Evolutionary conservation across 2,113 vertebrate genomes (phyloP).

Genomic region (Agelaius tricolor): DNA sequence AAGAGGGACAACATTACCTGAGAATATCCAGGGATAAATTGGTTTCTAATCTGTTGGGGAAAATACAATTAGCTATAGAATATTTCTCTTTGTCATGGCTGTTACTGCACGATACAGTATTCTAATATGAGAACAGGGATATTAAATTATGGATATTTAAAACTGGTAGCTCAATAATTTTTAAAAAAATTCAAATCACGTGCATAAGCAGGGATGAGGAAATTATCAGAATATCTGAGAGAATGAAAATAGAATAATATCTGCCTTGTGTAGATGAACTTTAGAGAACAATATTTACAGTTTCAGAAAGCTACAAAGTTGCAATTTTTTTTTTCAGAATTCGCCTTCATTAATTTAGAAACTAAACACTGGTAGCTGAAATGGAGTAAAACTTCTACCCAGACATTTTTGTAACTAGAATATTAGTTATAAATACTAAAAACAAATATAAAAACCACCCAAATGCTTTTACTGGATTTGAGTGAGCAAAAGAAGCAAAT

Average conservation of each 20-base stretch:
- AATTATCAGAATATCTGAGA: not conserved
- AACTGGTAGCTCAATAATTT: not conserved
- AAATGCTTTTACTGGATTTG: not conserved
- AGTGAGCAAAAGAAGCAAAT: not conserved
- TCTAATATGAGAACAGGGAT: not conserved
- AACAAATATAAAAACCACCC: not conserved
- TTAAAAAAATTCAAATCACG: not conserved
- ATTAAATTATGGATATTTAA: not conserved
- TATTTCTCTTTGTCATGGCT: not conserved
- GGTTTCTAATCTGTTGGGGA: not conserved
- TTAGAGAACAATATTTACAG: not conserved
- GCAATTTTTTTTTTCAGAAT: not conserved
- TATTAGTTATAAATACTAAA: not conserved
- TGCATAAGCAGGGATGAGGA: not conserved
- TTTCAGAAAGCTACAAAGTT: not conserved
- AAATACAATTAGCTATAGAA: not conserved
- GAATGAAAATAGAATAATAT: not conserved
- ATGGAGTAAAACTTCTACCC: not conserved
- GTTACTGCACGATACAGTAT: not conserved
- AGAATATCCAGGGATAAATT: not conserved
- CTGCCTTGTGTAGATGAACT: not conserved
- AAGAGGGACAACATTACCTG: not conserved
- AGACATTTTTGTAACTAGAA: fast-evolving
- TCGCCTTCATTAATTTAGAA: not conserved
- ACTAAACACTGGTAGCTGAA: not conserved